These are phyloP conservation scores for Nothocercus julius DNA, from an alignment of 2,113 vertebrate species.

Conservation along the genomic window DNA sequence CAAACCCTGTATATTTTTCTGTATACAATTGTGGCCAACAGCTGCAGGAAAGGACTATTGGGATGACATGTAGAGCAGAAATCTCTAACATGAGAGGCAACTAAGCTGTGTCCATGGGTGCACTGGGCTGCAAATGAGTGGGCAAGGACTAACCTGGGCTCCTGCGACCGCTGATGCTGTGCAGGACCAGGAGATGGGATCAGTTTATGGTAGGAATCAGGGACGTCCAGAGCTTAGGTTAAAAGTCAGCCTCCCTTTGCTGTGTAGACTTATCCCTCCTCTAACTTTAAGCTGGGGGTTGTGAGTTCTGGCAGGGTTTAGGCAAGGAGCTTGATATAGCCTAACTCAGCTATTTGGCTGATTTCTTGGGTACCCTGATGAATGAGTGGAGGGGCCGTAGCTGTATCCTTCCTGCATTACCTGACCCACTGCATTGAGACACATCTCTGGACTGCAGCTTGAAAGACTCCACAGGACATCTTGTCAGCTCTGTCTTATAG, in stretches of 20 bases:
- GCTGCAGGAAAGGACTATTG: not conserved
- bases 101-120: not conserved
- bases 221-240: accelerated
- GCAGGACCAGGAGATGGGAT: not conserved
- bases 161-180: not conserved
- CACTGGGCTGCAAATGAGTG: not conserved
- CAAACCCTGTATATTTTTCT: not conserved
- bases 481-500: not conserved
- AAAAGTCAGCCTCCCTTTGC: not conserved
- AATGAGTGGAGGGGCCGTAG: not conserved
- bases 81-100: not conserved
- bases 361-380: not conserved
- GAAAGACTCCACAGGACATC: not conserved
- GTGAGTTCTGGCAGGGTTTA: not conserved
- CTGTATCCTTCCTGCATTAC: not conserved
- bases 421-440: not conserved
- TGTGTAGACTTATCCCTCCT: not conserved
- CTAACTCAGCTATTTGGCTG: not conserved
- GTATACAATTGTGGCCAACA: not conserved
- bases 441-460: not conserved
- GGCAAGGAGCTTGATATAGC: not conserved
- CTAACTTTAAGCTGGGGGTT: not conserved
- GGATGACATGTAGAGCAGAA: not conserved
- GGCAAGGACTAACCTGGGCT: not conserved
- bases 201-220: not conserved